Evolutionary conservation across 1,140 invertebrate species (phyloP).

Genomic region (Eumaeus atala): DNA sequence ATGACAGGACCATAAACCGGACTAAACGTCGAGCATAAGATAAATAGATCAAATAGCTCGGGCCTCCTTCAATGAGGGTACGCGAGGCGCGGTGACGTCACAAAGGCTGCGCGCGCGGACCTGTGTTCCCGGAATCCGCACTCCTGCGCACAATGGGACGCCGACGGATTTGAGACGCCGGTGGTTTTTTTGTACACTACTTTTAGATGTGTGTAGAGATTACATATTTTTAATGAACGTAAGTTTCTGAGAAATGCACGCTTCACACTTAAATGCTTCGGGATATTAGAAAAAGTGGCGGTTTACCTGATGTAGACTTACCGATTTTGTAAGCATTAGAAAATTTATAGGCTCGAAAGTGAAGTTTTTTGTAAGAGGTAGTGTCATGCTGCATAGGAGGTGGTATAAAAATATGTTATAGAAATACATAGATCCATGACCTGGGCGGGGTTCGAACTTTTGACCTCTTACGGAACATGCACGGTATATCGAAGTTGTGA

Average conservation of each 20-base stretch:
- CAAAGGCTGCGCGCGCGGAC: constrained; percentile 47
- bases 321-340: too few species aligned
- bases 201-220: not conserved
- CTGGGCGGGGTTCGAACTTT: too few species aligned
- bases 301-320: too few species aligned
- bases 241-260: not conserved
- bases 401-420: too few species aligned
- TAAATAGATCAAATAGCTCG: constrained; percentile 38
- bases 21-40: constrained; percentile 26
- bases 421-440: too few species aligned
- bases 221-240: constrained; percentile 1
- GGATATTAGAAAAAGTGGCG: too few species aligned
- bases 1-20: constrained; percentile 18
- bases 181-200: constrained; percentile 6
- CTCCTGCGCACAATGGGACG: constrained; percentile 46
- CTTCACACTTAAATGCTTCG: not conserved
- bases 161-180: constrained; percentile 23
- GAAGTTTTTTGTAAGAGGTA: too few species aligned
- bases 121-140: constrained; percentile 51
- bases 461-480: too few species aligned
- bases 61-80: not conserved
- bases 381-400: too few species aligned
- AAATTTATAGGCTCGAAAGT: too few species aligned
- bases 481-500: too few species aligned
- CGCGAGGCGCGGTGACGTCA: constrained; percentile 39